phyloP scores from a whole-genome alignment of 2,113 vertebrate genomes.

The Donacobius atricapilla region DNA sequence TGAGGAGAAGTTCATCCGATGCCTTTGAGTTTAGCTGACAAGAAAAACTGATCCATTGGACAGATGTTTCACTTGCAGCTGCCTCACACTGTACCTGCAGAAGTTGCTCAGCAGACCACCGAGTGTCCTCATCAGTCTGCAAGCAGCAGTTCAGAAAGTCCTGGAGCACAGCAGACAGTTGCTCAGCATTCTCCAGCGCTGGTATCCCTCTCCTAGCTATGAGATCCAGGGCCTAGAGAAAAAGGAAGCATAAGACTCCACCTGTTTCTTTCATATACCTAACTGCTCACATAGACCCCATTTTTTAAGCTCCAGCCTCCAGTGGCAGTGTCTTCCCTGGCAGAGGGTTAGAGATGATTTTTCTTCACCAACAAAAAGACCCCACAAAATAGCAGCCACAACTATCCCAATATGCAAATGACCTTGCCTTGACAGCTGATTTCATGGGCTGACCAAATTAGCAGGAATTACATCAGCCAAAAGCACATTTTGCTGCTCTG shows the following conservation, averaged over 20 bases:
- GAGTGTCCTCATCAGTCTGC: conserved; percentile 90
- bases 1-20: neutral
- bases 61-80: neutral
- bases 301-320: neutral
- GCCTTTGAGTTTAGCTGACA: neutral
- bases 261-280: neutral
- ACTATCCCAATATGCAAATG: neutral
- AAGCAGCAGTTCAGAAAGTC: conserved; percentile 94
- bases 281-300: accelerated
- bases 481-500: neutral
- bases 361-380: neutral
- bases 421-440: neutral
- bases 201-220: conserved; percentile 91
- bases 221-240: conserved; percentile 86
- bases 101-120: conserved; percentile 92
- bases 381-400: neutral
- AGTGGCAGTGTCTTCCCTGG: neutral
- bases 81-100: conserved; percentile 79
- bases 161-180: conserved; percentile 87
- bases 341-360: neutral
- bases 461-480: neutral
- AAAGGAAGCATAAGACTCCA: neutral
- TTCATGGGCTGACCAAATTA: neutral
- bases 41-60: accelerated
- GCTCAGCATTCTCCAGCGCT: conserved; percentile 89